phyloP scores from a whole-genome alignment of 2,113 vertebrate genomes.

The Actenoides lindsayi region DNA sequence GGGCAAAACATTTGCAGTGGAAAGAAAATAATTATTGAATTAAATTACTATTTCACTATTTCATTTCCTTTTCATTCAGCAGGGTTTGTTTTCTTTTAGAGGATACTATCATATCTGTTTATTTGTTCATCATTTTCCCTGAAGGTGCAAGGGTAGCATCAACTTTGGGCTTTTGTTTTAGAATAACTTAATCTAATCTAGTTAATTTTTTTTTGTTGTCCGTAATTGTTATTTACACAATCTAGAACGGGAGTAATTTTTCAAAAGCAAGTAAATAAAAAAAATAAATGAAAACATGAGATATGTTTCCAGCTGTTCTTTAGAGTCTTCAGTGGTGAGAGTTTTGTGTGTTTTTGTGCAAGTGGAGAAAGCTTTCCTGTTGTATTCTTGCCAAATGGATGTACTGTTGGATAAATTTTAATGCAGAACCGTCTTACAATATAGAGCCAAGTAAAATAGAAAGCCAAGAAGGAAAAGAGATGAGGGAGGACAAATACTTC shows the following conservation, averaged over 20 bases:
- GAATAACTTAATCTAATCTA: background rate
- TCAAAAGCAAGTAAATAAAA: background rate
- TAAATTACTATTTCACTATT: background rate
- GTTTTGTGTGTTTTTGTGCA: background rate
- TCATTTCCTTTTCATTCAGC: background rate
- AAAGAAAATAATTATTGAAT: background rate
- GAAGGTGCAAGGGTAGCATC: background rate
- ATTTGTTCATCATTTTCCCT: background rate
- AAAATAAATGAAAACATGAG: background rate
- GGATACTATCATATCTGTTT: background rate
- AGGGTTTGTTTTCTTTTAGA: background rate
- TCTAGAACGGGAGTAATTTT: background rate
- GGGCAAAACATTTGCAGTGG: background rate
- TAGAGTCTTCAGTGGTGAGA: background rate
- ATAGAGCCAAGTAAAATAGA: background rate
- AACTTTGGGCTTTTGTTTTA: background rate
- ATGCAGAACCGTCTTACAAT: background rate
- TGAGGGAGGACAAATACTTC: background rate
- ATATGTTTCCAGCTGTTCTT: background rate
- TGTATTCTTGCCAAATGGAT: background rate
- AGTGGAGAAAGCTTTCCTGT: background rate
- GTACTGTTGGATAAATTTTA: background rate
- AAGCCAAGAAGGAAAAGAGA: background rate
- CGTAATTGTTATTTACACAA: background rate
- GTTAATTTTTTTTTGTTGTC: background rate